Evolutionary conservation across 2,888 invertebrate genomes (phyloP).

Genomic region (Ceraclea dissimilis): DNA sequence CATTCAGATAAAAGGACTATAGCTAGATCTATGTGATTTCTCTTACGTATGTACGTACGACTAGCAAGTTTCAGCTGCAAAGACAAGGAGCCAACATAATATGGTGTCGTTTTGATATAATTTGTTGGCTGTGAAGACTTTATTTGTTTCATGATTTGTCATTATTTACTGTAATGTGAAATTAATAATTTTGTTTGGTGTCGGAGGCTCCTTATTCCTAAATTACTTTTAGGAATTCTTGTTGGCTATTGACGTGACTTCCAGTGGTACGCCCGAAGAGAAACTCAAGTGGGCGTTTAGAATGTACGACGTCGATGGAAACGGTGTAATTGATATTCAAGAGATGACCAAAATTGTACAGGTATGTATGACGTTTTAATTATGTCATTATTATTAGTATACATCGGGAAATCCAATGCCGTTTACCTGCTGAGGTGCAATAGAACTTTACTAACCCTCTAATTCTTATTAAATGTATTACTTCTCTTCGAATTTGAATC

Average conservation of each 20-base stretch:
- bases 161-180: not conserved
- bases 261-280: conserved; percentile 95
- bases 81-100: too few species aligned
- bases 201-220: not conserved
- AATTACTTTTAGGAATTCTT: conserved; percentile 80
- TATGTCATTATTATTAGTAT: too few species aligned
- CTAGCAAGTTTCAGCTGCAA: too few species aligned
- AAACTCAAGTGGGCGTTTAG: conserved; percentile 98
- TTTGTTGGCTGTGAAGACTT: not conserved
- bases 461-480: not conserved
- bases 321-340: conserved; percentile 95
- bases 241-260: conserved; percentile 95
- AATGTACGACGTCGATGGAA: conserved; percentile 98
- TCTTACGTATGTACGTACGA: too few species aligned
- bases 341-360: conserved; percentile 99
- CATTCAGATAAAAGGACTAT: too few species aligned
- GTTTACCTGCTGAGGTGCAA: too few species aligned
- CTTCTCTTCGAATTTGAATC: too few species aligned
- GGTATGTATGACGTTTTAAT: conserved; percentile 58
- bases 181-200: not conserved
- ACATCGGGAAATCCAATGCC: too few species aligned
- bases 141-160: not conserved
- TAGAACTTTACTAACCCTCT: too few species aligned
- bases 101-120: too few species aligned
- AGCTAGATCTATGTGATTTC: too few species aligned